Evolutionary conservation across 2,888 invertebrate genomes (phyloP).

Genomic region (Oxycera nigricornis): DNA sequence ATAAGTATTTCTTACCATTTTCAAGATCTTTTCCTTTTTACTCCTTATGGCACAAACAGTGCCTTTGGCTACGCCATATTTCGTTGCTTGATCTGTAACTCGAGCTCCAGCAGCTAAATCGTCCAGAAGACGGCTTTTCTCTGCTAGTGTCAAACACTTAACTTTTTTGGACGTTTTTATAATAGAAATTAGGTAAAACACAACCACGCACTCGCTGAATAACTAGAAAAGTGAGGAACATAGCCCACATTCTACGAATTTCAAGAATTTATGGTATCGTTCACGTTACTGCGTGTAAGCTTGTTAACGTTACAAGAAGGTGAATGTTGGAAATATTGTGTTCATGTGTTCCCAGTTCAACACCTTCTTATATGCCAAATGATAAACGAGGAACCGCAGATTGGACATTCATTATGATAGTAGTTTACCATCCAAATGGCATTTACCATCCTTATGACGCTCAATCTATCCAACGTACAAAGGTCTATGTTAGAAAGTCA

Average conservation of each 20-base stretch:
- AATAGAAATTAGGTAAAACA: neutral
- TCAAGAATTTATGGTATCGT: neutral
- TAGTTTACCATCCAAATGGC: too few relatives aligned
- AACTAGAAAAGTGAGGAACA: neutral
- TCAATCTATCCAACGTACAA: too few relatives aligned
- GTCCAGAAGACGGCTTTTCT: neutral
- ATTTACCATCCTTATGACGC: too few relatives aligned
- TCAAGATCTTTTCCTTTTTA: neutral
- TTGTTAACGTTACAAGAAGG: neutral
- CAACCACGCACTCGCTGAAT: neutral
- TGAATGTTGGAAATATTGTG: too few relatives aligned
- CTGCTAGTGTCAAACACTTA: neutral
- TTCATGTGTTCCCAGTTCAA: too few relatives aligned
- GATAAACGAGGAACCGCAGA: too few relatives aligned
- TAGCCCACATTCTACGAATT: neutral
- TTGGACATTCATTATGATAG: too few relatives aligned
- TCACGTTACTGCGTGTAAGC: neutral
- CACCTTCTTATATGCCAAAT: too few relatives aligned
- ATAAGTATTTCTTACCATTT: neutral
- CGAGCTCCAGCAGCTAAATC: neutral
- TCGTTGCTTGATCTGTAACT: slow-evolving; percentile 2
- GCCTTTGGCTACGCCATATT: neutral
- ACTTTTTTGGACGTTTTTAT: neutral
- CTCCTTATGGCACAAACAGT: neutral
- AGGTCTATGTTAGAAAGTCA: too few relatives aligned